Base-by-base conservation (phyloP, 1,140 invertebrate species). In the Maconellicoccus hirsutus region DNA sequence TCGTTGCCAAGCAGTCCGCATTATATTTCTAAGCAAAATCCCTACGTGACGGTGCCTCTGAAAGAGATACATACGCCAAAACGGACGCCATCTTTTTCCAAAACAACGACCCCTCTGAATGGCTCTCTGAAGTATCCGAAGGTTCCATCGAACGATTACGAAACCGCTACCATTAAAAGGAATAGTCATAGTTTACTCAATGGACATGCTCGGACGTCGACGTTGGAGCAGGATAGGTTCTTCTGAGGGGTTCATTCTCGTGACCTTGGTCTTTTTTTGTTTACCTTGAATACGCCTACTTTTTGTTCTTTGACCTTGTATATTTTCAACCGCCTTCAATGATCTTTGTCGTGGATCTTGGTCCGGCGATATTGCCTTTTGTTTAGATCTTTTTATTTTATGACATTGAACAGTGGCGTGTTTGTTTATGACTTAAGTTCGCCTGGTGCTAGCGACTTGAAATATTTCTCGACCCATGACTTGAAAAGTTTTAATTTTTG, bases 1-100 rank as follows among this genome's bases (percentile, higher is more conserved):
- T 79, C 83, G 1, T 82, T 89, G 7, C 87, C 88, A 0, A 82
- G 84, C 14, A 87, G 85, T 69, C 88, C 89, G 0, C 89, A 90
- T 77, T 92, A 92, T 75, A 90, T 91, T 70, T 81, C 84, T 0
- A 90, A 89, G 76, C 89, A 89, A 75, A 92, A 92, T 78, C 87
- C 89, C 72, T 92, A 92, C 77, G 89, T 90, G 59, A 86, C 88
- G n/a, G 85, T 92, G 29, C 89, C 87, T 0, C 79, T 89, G 70
- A 89, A 88, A 76, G 87, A 89, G 78, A 85, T 87, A 73, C 76
- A 73, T 23, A 66, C 72, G 4, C 75, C 75, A 0, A 78, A 79
- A 72, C 61, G 77, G 1, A 76, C 77, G 4, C 77, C 76, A n/a
- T 78, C 77, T 4, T 77, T 77, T 69, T 75, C 74, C 4, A 72